Conservation (phyloP, 2,797 vertebrate species). For the Cynodonichthys magdalenae region DNA sequence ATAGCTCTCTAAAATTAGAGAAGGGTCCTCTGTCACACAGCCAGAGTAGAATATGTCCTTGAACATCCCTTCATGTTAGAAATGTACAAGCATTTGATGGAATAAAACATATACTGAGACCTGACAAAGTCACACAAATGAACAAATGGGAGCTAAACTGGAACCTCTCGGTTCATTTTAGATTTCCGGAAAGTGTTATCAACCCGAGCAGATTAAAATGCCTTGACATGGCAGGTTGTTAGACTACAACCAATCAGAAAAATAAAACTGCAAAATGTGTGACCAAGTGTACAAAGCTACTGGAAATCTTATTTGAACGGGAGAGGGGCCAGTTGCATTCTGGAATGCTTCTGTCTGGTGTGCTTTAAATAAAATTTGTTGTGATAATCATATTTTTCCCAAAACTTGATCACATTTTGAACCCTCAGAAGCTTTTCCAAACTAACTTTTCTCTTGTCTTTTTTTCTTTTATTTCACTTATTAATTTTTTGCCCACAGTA, state of each 20-base stretch:
- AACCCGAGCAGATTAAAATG: neutral
- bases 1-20: conserved; percentile 49
- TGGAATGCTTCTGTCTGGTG: conserved; percentile 25
- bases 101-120: conserved; percentile 40
- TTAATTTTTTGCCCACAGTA: conserved; percentile 75
- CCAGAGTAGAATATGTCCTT: conserved; percentile 27
- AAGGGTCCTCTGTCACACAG: conserved; percentile 52
- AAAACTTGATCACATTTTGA: conserved; percentile 8
- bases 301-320: conserved; percentile 4
- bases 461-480: neutral
- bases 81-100: neutral
- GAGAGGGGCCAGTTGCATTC: neutral
- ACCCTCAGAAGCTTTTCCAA: neutral
- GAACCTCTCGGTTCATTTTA: conserved; percentile 6
- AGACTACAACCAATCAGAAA: neutral
- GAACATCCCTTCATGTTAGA: neutral
- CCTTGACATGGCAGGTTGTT: neutral
- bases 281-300: neutral
- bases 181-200: neutral
- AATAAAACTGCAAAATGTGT: neutral
- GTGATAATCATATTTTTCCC: conserved; percentile 44
- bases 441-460: neutral
- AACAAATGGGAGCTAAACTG: neutral
- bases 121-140: neutral
- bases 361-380: conserved; percentile 33